A percentile compares a stretch with the other conserved stretches of the same genome.
phyloP scores from a whole-genome alignment of 2,888 invertebrate species.

The Arenicola marina region DNA sequence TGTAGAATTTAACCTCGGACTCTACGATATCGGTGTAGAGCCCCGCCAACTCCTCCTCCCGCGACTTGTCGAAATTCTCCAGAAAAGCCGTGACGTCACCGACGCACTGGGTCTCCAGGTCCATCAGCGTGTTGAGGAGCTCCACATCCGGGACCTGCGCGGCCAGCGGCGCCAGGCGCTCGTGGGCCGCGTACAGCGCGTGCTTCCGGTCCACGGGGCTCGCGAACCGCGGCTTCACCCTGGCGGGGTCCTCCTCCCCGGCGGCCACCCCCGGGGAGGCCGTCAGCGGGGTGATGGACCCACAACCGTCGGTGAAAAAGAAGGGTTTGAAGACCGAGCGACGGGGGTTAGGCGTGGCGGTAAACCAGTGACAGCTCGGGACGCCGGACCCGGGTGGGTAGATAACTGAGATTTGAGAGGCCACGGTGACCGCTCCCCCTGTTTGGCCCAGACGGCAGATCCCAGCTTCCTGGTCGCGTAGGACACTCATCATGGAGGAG shows the following conservation, averaged over 20 bases:
- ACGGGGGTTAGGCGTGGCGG: constrained; percentile 78
- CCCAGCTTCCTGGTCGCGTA: constrained; percentile 65
- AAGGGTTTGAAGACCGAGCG: constrained; percentile 82
- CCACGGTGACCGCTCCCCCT: constrained; percentile 64
- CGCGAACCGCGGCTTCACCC: constrained; percentile 26
- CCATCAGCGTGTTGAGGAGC: not conserved
- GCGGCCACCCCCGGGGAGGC: constrained; percentile 18
- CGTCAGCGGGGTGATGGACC: constrained; percentile 14
- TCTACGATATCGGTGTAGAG: not conserved
- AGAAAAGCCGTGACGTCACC: not conserved
- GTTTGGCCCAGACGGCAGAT: constrained; percentile 67
- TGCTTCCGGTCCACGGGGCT: constrained; percentile 17
- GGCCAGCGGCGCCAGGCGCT: not conserved
- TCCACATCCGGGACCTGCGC: not conserved
- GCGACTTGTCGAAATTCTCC: not conserved
- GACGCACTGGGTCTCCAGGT: not conserved
- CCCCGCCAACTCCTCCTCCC: not conserved
- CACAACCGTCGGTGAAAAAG: constrained; percentile 65
- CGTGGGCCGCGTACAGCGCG: constrained; percentile 11
- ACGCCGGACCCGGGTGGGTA: constrained; percentile 63
- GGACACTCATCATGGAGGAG: constrained; percentile 48
- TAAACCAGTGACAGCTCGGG: constrained; percentile 69
- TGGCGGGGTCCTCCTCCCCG: constrained; percentile 27
- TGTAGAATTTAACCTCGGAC: not conserved
- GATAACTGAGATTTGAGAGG: constrained; percentile 64